Evolutionary conservation across 2,888 invertebrate species (phyloP).

Genomic region (Andrena trimmerana): DNA sequence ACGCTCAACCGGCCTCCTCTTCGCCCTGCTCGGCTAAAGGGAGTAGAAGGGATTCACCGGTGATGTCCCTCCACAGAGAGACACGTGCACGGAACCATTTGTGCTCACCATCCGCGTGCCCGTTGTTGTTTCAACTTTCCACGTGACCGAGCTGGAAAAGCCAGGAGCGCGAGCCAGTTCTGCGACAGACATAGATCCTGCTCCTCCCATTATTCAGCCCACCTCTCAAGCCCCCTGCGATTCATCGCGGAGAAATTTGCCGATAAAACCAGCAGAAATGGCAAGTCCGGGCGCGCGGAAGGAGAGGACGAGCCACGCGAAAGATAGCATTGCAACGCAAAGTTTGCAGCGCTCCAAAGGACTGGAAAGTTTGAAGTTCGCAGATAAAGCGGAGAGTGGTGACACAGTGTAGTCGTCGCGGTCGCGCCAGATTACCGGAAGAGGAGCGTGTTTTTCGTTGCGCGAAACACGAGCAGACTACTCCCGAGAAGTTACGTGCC

Average conservation of each 20-base stretch:
- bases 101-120: constrained; percentile 4
- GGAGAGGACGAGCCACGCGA: not conserved
- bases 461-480: constrained; percentile 27
- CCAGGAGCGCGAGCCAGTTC: constrained; percentile 64
- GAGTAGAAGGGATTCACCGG: constrained; percentile 47
- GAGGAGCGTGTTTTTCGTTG: constrained; percentile 28
- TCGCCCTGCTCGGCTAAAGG: constrained; percentile 16
- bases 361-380: constrained; percentile 16
- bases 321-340: not conserved
- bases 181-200: constrained; percentile 36
- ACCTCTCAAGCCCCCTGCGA: too few relatives aligned
- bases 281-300: not conserved
- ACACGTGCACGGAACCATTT: constrained; percentile 54
- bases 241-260: too few relatives aligned
- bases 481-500: constrained; percentile 50
- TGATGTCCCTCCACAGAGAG: constrained; percentile 31
- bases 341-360: constrained; percentile 15
- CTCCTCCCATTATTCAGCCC: too few relatives aligned
- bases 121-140: constrained; percentile 45
- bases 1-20: constrained; percentile 37
- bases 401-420: constrained; percentile 14
- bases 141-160: constrained; percentile 58
- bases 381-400: constrained; percentile 22
- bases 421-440: constrained; percentile 27
- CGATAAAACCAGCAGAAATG: too few relatives aligned